Conservation (phyloP, 2,113 vertebrate genomes). For the Toxostoma redivivum region DNA sequence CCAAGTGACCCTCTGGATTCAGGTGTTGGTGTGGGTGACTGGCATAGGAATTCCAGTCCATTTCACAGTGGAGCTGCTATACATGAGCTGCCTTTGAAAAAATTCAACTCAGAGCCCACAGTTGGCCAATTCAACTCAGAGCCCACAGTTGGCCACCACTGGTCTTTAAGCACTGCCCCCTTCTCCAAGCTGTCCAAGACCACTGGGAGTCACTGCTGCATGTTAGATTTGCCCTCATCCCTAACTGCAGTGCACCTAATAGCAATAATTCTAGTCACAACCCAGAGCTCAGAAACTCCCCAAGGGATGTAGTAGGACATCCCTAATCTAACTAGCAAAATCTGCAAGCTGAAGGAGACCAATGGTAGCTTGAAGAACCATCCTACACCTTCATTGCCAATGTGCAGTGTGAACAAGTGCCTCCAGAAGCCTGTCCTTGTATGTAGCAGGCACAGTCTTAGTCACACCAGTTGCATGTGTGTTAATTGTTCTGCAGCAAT, state of each 20-base stretch:
- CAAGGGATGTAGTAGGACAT: not conserved
- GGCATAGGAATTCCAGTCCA: not conserved
- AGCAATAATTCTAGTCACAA: not conserved
- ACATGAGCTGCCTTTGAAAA: not conserved
- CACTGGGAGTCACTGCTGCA: not conserved
- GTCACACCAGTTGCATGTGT: not conserved
- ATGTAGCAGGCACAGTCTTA: not conserved
- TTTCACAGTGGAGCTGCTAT: not conserved
- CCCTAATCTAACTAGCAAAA: not conserved
- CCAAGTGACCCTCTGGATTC: not conserved
- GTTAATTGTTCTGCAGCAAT: not conserved
- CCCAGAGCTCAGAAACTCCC: not conserved
- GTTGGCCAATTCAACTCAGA: accelerated
- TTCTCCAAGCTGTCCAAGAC: not conserved
- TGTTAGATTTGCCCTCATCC: not conserved
- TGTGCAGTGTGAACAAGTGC: not conserved
- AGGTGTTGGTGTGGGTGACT: not conserved
- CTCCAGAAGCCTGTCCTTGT: not conserved
- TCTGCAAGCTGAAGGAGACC: not conserved
- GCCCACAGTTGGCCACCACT: not conserved
- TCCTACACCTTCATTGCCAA: not conserved
- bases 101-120: accelerated
- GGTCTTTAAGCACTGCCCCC: not conserved
- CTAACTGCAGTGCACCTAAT: not conserved
- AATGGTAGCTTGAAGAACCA: not conserved